Evolutionary conservation across 2,888 invertebrate genomes (phyloP).

Genomic region (Lithophane semibrunnea): DNA sequence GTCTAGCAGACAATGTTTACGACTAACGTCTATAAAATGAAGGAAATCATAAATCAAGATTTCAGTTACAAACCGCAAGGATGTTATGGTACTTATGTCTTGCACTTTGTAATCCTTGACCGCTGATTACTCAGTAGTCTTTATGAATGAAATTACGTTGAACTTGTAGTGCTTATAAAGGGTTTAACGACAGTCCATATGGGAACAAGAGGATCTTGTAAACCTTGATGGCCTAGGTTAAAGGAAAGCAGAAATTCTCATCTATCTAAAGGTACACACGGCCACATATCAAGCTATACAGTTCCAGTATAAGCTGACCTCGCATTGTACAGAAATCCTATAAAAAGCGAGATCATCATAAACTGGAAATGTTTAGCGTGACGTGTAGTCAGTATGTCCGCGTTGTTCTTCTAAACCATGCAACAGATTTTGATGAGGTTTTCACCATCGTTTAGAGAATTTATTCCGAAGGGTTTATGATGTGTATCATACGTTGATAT

Average conservation of each 20-base stretch:
- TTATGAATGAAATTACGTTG: neutral
- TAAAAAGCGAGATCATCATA: too few species aligned
- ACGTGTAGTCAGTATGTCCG: too few species aligned
- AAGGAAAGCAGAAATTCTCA: neutral
- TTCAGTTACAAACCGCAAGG: conserved; percentile 34
- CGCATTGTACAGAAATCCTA: too few species aligned
- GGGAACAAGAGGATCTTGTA: neutral
- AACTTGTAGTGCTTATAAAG: neutral
- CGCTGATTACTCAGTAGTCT: neutral
- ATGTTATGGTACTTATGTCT: conserved; percentile 11
- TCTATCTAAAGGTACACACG: too few species aligned
- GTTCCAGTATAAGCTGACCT: too few species aligned
- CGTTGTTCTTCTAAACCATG: too few species aligned
- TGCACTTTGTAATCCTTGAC: conserved; percentile 8
- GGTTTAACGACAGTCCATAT: neutral
- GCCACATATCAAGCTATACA: too few species aligned
- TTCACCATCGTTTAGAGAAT: too few species aligned
- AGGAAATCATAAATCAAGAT: conserved; percentile 50
- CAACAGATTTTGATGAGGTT: too few species aligned
- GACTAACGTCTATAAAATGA: conserved; percentile 20
- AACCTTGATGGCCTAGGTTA: neutral
- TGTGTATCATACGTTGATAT: too few species aligned
- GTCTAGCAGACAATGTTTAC: conserved; percentile 3
- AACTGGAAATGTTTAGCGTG: too few species aligned
- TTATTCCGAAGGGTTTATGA: too few species aligned